Conservation (phyloP, 1,140 invertebrate genomes). For the Centruroides sculpturatus region DNA sequence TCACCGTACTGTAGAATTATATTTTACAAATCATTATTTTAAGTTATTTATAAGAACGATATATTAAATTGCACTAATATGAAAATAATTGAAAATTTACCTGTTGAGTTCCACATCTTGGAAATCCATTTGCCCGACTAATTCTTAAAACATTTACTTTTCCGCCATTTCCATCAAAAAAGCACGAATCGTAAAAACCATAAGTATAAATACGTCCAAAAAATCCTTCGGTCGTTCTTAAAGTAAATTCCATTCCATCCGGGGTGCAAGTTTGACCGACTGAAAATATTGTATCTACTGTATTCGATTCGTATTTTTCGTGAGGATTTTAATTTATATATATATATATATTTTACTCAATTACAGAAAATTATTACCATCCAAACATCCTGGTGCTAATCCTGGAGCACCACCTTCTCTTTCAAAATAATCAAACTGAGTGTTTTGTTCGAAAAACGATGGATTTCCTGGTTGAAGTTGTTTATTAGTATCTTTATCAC, state of each 20-base stretch:
- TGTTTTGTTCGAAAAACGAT: constrained; percentile 61
- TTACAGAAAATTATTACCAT: constrained; percentile 13
- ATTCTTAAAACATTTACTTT: constrained; percentile 66
- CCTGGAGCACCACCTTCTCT: constrained; percentile 24
- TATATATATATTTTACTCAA: too few species aligned
- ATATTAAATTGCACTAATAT: not conserved
- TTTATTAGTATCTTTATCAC: constrained; percentile 59
- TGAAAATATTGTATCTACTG: not conserved
- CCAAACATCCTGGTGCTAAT: constrained; percentile 12
- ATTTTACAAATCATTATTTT: not conserved
- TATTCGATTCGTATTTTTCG: not conserved
- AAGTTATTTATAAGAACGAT: not conserved
- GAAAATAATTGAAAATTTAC: constrained; percentile 1
- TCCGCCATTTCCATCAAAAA: constrained; percentile 75
- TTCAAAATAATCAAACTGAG: constrained; percentile 78
- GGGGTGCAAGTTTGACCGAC: constrained; percentile 71
- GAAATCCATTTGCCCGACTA: constrained; percentile 72
- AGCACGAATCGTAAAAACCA: constrained; percentile 78
- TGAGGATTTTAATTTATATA: too few species aligned
- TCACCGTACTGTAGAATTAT: constrained; percentile 54
- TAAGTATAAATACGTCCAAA: constrained; percentile 80
- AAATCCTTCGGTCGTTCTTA: constrained; percentile 73
- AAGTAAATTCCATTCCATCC: constrained; percentile 84
- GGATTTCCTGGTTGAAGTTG: constrained; percentile 71
- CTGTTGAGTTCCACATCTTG: constrained; percentile 70